phyloP scores from a whole-genome alignment of 2,113 vertebrate genomes.

The Copsychus sechellarum region DNA sequence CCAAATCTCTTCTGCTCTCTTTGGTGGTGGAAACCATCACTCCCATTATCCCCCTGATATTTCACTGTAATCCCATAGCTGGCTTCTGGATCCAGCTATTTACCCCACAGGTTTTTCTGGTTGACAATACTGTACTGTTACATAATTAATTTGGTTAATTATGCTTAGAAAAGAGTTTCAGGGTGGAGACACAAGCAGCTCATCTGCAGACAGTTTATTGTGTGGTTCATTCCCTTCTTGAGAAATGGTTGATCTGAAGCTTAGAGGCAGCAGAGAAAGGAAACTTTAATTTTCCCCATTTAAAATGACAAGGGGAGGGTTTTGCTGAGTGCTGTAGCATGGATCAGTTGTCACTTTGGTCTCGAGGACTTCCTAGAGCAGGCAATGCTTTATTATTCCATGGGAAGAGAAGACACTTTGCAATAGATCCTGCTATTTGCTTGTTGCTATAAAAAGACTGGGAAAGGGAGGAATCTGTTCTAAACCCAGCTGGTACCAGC shows the following conservation, averaged over 20 bases:
- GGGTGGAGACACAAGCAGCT: background rate
- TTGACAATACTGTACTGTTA: background rate
- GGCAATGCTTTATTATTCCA: background rate
- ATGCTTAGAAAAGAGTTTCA: background rate
- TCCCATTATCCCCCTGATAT: fast-evolving
- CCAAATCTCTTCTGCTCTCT: background rate
- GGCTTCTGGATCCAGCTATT: background rate
- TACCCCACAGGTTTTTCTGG: background rate
- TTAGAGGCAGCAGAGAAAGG: background rate
- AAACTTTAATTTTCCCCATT: background rate
- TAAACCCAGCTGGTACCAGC: constrained; percentile 34
- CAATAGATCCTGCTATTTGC: background rate
- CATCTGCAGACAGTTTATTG: background rate
- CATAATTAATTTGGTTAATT: background rate
- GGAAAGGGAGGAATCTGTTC: background rate
- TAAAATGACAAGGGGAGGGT: background rate
- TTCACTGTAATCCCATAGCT: fast-evolving
- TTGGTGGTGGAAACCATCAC: background rate
- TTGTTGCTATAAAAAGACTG: constrained; percentile 10
- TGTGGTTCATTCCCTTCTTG: background rate
- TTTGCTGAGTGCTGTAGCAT: fast-evolving
- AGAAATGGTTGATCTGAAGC: background rate
- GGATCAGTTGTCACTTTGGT: background rate
- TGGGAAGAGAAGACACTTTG: background rate
- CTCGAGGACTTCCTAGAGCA: background rate